These are phyloP conservation scores for Thymallus thymallus DNA, from an alignment of 2,113 vertebrate genomes.

Conservation along the genomic window DNA sequence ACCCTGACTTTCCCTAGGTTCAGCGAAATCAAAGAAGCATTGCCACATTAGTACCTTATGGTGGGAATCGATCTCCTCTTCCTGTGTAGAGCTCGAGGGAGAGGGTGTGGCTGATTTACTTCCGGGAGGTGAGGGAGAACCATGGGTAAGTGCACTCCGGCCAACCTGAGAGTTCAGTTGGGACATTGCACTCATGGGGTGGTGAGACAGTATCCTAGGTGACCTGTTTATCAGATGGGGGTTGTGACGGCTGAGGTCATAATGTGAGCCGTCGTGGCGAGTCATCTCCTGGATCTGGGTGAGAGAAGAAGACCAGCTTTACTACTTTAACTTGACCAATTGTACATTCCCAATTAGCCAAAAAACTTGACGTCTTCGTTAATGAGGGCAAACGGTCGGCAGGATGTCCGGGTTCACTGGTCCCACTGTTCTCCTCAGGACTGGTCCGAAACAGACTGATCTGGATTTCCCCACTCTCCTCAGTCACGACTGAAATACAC, in stretches of 20 bases:
- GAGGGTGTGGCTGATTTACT: slow-evolving; percentile 98
- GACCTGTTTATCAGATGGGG: slow-evolving; percentile 84
- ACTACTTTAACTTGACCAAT: slow-evolving; percentile 59
- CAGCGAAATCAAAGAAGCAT: slow-evolving; percentile 32
- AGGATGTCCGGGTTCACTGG: slow-evolving; percentile 12
- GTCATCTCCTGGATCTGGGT: slow-evolving; percentile 97
- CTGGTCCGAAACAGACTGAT: background rate
- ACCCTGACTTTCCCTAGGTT: slow-evolving; percentile 8
- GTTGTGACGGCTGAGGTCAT: slow-evolving; percentile 84
- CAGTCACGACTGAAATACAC: background rate
- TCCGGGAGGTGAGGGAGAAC: slow-evolving; percentile 93
- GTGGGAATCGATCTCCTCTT: slow-evolving; percentile 95
- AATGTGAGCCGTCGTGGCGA: slow-evolving; percentile 79
- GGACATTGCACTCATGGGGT: slow-evolving; percentile 89
- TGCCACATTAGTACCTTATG: slow-evolving; percentile 82
- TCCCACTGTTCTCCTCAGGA: background rate
- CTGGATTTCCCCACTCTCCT: background rate
- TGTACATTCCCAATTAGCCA: slow-evolving; percentile 20
- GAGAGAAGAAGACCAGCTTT: slow-evolving; percentile 80
- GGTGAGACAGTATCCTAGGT: slow-evolving; percentile 86
- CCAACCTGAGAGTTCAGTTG: slow-evolving; percentile 97
- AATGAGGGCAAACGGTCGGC: background rate
- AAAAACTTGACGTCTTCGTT: background rate
- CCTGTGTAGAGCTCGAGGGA: slow-evolving; percentile 97
- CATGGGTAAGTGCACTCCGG: slow-evolving; percentile 80